These are phyloP conservation scores for Burhinus bistriatus DNA, from an alignment of 2,113 vertebrate species.

Conservation along the genomic window DNA sequence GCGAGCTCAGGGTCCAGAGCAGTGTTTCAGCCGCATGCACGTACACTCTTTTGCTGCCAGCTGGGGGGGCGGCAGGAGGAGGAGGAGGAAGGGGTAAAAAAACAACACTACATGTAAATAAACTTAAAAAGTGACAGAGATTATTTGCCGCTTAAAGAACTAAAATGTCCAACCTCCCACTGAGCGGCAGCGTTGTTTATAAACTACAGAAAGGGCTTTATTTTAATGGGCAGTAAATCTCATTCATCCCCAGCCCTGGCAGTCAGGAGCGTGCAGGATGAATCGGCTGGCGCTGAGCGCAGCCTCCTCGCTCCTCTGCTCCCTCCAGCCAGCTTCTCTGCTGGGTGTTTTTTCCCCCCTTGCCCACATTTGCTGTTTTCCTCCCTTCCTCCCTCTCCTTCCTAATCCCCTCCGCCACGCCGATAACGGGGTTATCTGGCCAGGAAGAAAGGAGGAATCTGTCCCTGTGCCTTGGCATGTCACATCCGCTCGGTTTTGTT, in stretches of 20 bases:
- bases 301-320: not conserved
- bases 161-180: constrained; percentile 28
- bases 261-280: not conserved
- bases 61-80: not conserved
- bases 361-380: not conserved
- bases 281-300: not conserved
- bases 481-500: constrained; percentile 29
- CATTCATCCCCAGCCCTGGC: constrained; percentile 44
- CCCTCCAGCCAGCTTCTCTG: not conserved
- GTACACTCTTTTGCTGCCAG: not conserved
- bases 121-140: constrained; percentile 27
- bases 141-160: constrained; percentile 57
- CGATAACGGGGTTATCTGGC: not conserved
- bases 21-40: accelerated
- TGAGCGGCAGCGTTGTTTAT: constrained; percentile 20
- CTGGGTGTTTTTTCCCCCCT: not conserved
- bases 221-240: constrained; percentile 63
- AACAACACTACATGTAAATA: not conserved
- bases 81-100: not conserved
- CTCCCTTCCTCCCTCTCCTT: not conserved
- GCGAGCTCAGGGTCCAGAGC: not conserved
- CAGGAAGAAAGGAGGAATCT: constrained; percentile 15
- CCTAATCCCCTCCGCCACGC: not conserved
- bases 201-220: constrained; percentile 48
- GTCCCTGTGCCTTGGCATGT: not conserved